A percentile compares a stretch with the other conserved stretches of the same genome.
These are phyloP conservation scores for Ochotona curzoniae DNA, from an alignment of 2,113 vertebrate species.

Conservation along the genomic window DNA sequence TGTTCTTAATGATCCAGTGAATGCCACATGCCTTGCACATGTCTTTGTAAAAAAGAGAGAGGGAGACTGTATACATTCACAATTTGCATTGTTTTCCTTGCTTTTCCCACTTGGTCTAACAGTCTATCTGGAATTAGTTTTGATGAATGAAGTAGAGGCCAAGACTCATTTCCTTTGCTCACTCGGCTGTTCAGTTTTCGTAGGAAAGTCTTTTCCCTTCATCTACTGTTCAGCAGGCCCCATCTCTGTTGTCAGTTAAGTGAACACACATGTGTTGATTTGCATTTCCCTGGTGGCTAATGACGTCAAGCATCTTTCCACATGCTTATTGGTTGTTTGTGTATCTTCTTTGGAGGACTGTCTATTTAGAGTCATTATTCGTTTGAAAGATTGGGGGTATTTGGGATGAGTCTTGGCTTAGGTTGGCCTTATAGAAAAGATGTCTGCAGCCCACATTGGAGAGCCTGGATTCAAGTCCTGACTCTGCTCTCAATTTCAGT, in stretches of 20 bases:
- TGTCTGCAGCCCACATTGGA: too few species aligned
- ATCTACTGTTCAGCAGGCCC: neutral
- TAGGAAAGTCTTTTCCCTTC: neutral
- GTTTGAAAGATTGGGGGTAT: neutral
- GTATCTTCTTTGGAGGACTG: neutral
- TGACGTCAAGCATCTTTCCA: neutral
- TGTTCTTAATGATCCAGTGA: neutral
- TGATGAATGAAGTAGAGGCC: neutral
- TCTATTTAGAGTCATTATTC: neutral
- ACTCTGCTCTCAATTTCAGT: too few species aligned
- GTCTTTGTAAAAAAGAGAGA: neutral
- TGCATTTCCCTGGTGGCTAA: neutral
- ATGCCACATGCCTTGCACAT: neutral
- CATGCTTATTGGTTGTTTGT: neutral
- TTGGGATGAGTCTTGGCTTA: neutral
- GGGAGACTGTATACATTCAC: neutral
- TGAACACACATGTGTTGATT: neutral
- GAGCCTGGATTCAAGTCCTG: too few species aligned
- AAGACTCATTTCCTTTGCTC: neutral
- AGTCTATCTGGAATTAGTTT: neutral
- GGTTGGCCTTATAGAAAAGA: too few species aligned
- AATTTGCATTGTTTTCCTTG: neutral
- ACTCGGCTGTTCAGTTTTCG: neutral
- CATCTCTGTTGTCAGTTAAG: neutral
- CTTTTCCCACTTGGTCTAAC: neutral